Evolutionary conservation across 2,797 vertebrate species (phyloP).

Genomic region (Platalea minor): DNA sequence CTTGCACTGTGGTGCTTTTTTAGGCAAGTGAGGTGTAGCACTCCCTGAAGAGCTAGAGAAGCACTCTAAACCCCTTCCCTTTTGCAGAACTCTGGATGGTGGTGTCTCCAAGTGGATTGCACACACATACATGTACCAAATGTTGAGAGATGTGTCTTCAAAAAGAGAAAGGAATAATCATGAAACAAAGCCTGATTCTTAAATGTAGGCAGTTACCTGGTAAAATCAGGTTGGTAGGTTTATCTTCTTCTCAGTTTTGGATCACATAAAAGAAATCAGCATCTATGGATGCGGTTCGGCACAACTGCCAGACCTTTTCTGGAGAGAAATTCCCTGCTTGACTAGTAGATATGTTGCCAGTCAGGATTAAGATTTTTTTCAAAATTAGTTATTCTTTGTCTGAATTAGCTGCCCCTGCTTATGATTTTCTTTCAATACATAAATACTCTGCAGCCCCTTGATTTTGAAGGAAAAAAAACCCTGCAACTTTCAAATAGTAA

Average conservation of each 20-base stretch:
- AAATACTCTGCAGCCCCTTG: not conserved
- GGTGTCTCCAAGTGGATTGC: not conserved
- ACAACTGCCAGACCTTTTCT: not conserved
- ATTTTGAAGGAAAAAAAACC: not conserved
- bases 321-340: not conserved
- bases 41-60: not conserved
- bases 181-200: not conserved
- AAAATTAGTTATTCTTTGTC: not conserved
- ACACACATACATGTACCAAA: not conserved
- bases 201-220: not conserved
- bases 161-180: not conserved
- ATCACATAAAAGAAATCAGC: not conserved
- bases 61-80: not conserved
- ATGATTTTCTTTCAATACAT: not conserved
- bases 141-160: not conserved
- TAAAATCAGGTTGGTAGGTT: not conserved
- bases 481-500: not conserved
- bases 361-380: not conserved
- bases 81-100: not conserved
- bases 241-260: not conserved
- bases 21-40: not conserved
- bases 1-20: not conserved
- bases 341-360: not conserved
- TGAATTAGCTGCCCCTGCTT: not conserved
- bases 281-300: not conserved